phyloP scores from a whole-genome alignment of 2,113 vertebrate species.

The Dryoscopus gambensis region DNA sequence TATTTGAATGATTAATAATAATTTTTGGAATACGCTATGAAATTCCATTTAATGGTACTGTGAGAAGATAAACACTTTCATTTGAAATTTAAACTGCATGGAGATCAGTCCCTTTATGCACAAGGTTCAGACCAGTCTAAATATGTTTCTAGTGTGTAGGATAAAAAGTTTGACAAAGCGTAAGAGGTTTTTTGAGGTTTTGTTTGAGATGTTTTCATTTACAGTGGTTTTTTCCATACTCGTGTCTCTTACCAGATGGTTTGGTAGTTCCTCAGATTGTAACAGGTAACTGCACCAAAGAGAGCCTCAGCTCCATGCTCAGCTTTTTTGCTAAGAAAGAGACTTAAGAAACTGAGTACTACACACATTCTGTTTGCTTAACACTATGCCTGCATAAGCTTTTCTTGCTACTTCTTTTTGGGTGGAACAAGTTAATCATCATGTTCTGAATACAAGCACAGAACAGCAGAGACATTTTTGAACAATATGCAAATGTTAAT shows the following conservation, averaged over 20 bases:
- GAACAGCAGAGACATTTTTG: neutral
- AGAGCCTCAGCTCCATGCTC: neutral
- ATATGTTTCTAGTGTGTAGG: neutral
- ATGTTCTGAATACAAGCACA: neutral
- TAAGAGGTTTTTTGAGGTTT: neutral
- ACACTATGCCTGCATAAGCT: accelerated
- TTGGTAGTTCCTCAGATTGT: neutral
- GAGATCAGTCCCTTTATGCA: neutral
- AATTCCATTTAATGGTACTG: neutral
- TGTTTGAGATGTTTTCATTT: neutral
- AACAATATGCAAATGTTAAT: neutral
- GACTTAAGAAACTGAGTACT: neutral
- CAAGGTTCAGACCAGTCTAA: neutral
- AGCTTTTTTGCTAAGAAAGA: neutral
- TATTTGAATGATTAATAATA: neutral
- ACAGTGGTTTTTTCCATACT: neutral
- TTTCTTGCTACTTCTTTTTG: neutral
- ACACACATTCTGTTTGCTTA: neutral
- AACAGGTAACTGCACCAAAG: neutral
- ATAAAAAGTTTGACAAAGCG: neutral
- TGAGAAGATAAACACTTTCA: neutral
- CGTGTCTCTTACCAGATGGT: neutral
- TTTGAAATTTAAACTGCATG: neutral
- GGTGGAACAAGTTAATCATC: neutral
- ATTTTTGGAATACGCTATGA: neutral